Evolutionary conservation across 2,797 vertebrate genomes (phyloP), one percentile per base, ranked within the genome.

Genomic region (Gadopsis marmoratus): DNA sequence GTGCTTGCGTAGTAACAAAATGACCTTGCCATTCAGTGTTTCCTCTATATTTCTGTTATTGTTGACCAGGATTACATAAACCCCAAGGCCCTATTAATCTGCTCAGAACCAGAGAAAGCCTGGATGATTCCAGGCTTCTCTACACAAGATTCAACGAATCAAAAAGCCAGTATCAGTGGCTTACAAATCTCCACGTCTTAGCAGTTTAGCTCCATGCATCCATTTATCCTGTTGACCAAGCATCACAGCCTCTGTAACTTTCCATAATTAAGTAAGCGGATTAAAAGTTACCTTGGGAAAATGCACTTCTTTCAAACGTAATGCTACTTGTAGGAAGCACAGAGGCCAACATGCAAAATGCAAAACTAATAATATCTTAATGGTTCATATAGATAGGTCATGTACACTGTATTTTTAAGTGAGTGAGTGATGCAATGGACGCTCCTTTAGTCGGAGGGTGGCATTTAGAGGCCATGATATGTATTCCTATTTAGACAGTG

Each of bases 11-110:
- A 33, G 35, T 43, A 39, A 50, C 14, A 61, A 41, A 48, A 33
- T 29, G 6, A 14, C n/a, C 55, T 16, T 39, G 13, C 11, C 33
- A 56, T 53, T 48, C 33, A 45, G 17, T 45, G n/a, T 53, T 63
- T 60, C 23, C 39, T 4, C 17, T 21, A 26, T 67, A 21, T 70
- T 67, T 75, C 31, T 82, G 61, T 51, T 74, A 59, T 56, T 81
- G 60, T 74, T 84, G 62, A 74, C 73, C 39, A 83, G 70, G 71
- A 82, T 91, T 88, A 85, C n/a, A 81, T 81, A 83, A 86, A 71
- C 48, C 41, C 23, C 45, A 45, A 67, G 62, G 33, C 73, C 4
- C 45, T 77, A 83, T 74, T 86, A 91, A 91, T 91, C 86, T 79
- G 33, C 64, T 89, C 77, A 69, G 48, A 60, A 64, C 48, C 60